Evolutionary conservation across 1,140 invertebrate genomes (phyloP).

Genomic region (Brachionus koreanus): DNA sequence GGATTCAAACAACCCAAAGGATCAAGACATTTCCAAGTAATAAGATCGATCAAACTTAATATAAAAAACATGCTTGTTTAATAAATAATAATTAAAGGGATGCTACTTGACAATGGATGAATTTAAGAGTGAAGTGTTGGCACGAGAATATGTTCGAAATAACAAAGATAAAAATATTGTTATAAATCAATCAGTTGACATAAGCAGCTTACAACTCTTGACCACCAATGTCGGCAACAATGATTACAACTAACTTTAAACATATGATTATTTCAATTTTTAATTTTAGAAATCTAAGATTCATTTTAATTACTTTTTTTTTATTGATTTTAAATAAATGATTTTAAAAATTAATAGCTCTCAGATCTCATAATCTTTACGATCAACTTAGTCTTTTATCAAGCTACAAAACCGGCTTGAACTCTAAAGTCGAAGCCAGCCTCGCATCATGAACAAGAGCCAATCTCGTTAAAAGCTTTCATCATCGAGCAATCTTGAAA

Average conservation of each 20-base stretch:
- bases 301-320: not conserved
- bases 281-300: not conserved
- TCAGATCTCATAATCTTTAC: conserved; percentile 45
- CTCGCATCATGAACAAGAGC: not conserved
- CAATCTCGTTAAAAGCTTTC: not conserved
- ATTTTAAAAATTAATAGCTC: conserved; percentile 3
- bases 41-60: not conserved
- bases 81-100: conserved; percentile 46
- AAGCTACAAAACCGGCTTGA: not conserved
- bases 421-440: not conserved
- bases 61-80: not conserved
- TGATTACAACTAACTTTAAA: conserved; percentile 10
- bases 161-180: not conserved
- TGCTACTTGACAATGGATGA: conserved; percentile 55
- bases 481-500: conserved; percentile 4
- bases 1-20: conserved; percentile 50
- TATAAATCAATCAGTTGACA: not conserved
- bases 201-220: not conserved
- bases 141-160: not conserved
- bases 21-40: conserved; percentile 47
- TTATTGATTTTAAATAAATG: not conserved
- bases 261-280: not conserved
- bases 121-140: conserved; percentile 50
- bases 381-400: conserved; percentile 28
- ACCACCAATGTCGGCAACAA: conserved; percentile 35